Conservation (phyloP, 2,797 vertebrate genomes). For the Apogon talboti region DNA sequence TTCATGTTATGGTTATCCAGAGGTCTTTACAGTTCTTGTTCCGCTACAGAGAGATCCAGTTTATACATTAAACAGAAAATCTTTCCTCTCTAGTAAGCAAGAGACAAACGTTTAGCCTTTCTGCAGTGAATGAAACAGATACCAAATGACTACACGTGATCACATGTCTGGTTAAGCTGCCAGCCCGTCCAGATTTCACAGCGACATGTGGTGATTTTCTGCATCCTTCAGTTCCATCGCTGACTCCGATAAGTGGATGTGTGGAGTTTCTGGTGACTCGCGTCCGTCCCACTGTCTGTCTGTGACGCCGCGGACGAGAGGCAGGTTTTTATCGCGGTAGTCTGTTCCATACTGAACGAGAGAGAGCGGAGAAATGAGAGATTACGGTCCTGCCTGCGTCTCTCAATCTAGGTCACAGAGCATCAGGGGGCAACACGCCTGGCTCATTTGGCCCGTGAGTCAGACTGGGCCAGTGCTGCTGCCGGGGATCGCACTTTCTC, state of each 20-base stretch:
- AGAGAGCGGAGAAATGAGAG: slow-evolving; percentile 67
- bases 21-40: too few relatives aligned
- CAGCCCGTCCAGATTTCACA: not conserved
- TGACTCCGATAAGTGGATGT: slow-evolving; percentile 7
- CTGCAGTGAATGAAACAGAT: too few relatives aligned
- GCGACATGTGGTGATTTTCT: slow-evolving; percentile 6
- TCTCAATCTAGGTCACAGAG: slow-evolving; percentile 86
- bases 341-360: slow-evolving; percentile 49
- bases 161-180: slow-evolving; percentile 13
- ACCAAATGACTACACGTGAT: slow-evolving; percentile 11
- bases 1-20: too few relatives aligned
- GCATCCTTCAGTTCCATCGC: not conserved
- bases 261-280: slow-evolving; percentile 24
- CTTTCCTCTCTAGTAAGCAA: too few relatives aligned
- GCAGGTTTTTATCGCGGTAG: slow-evolving; percentile 46
- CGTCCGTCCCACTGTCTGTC: slow-evolving; percentile 24
- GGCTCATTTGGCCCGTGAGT: slow-evolving; percentile 79
- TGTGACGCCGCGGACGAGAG: slow-evolving; percentile 45
- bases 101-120: too few relatives aligned
- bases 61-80: too few relatives aligned
- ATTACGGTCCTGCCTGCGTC: slow-evolving; percentile 73
- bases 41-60: too few relatives aligned
- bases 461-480: slow-evolving; percentile 69
- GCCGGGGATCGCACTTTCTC: slow-evolving; percentile 58
- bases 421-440: slow-evolving; percentile 79